phyloP scores from a whole-genome alignment of 2,797 vertebrate species.

The Acestrorhynchus altus region DNA sequence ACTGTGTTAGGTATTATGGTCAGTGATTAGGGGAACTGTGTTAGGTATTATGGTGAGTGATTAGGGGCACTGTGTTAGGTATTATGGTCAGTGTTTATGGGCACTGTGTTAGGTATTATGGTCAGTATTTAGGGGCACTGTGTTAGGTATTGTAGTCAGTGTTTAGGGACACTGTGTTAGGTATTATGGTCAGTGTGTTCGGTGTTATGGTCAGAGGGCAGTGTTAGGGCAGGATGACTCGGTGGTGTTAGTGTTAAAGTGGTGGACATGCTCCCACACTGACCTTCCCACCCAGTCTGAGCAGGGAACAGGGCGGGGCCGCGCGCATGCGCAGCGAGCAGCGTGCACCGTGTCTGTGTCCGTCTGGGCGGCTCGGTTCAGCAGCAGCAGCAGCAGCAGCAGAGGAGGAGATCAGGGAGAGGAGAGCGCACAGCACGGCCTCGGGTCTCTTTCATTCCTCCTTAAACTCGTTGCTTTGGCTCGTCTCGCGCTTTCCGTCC shows the following conservation, averaged over 20 bases:
- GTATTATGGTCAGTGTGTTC: no score
- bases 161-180: neutral
- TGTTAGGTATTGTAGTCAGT: neutral
- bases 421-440: neutral
- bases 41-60: no score
- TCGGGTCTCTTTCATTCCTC: neutral
- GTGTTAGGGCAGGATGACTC: neutral
- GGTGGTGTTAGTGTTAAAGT: neutral
- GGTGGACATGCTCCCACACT: neutral
- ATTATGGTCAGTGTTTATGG: neutral
- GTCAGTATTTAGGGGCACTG: no score
- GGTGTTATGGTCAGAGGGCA: no score
- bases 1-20: no score
- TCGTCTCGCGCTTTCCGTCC: conserved; percentile 9
- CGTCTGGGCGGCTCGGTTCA: conserved; percentile 70
- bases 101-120: neutral
- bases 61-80: neutral
- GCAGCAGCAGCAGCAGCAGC: conserved; percentile 65
- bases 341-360: conserved; percentile 68
- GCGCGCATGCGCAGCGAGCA: conserved; percentile 83
- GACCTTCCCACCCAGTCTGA: neutral
- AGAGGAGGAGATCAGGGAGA: conserved; percentile 75
- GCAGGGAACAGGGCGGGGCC: conserved; percentile 85
- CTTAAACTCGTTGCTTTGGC: conserved; percentile 19
- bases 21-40: no score